Base-by-base conservation (phyloP, 2,113 vertebrate species). In the Dasyurus viverrinus region DNA sequence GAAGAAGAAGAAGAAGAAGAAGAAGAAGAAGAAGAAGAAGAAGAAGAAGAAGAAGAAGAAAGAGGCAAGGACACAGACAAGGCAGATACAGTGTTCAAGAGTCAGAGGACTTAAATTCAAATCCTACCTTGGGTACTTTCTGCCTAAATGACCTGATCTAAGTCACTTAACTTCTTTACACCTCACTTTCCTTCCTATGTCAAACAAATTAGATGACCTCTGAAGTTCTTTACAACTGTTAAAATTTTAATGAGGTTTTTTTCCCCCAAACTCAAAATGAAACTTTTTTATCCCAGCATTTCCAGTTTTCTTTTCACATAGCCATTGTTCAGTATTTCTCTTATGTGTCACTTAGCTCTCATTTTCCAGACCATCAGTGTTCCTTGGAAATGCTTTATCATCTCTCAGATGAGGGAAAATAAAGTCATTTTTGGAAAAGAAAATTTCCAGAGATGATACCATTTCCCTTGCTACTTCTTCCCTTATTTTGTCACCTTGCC, bases 341-440 rank as follows among this genome's bases (percentile, higher is more conserved):
- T 5, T 76, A n/a, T 3, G 16, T 76, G 60, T 7, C 36, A 16
- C 36, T 76, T 76, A 76, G 60, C n/a, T 84, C n/a, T 84, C 90
- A 7, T 68, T 92, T 90, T 93, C 54, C 91, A n/a, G 48, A 92
- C 2, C 54, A 90, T 19, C 1, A 91, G 9, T 22, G 55, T 93
- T 93, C 42, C 27, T 54, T 93, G 50, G 90, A 90, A 95, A 95
- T 54, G 54, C 3, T 52, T 94, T 48, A 46, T 53, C 90, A 25
- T 68, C 89, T 96, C 50, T 91, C 22, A 89, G 14, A 89, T 92
- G 27, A 90, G 94, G 91, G 22, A 95, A 96, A 92, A 91, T 46
- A 30, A 47, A 91, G 0, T 53, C 68, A 84, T 84, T 84, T 16
- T 84, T 84, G 68, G 68, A 42, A 84, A 84, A 42, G 19, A 84